Percentiles rank a stretch among this genome's conserved stretches.
phyloP scores from a whole-genome alignment of 2,888 invertebrate species.

The Lasius fuliginosus region DNA sequence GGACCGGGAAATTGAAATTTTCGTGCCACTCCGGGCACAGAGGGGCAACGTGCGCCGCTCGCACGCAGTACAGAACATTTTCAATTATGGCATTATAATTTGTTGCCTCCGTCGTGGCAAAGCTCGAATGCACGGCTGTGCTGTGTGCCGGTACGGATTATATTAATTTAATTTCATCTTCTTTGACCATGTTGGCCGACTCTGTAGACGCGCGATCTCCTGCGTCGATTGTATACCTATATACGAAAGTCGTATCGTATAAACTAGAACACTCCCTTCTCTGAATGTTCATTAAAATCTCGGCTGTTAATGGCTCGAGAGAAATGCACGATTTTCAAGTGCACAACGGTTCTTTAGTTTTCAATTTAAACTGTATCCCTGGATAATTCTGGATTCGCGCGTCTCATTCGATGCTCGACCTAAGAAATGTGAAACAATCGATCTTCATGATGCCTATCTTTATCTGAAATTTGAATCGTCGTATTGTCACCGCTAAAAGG shows the following conservation, averaged over 20 bases:
- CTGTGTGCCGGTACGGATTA: slow-evolving; percentile 76
- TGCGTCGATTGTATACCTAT: slow-evolving; percentile 12
- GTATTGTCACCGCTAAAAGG: not conserved
- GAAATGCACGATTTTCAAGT: not conserved
- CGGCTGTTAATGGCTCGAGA: not conserved
- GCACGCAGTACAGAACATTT: slow-evolving; percentile 81
- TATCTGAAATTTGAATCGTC: slow-evolving; percentile 16
- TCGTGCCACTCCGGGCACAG: slow-evolving; percentile 79
- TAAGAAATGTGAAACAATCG: not conserved
- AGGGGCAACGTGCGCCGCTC: slow-evolving; percentile 62
- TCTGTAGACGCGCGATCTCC: slow-evolving; percentile 50
- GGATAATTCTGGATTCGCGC: not conserved
- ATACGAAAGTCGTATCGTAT: not conserved
- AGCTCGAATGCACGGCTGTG: slow-evolving; percentile 67
- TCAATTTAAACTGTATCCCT: not conserved
- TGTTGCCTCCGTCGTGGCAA: slow-evolving; percentile 79
- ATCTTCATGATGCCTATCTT: slow-evolving; percentile 2
- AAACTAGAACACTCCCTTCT: slow-evolving; percentile 7
- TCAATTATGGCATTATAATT: slow-evolving; percentile 85
- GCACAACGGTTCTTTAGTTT: not conserved
- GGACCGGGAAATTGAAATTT: slow-evolving; percentile 85
- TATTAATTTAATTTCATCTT: slow-evolving; percentile 84
- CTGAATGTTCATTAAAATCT: slow-evolving; percentile 26
- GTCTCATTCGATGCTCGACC: not conserved
- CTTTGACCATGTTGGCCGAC: slow-evolving; percentile 79